Evolutionary conservation across 1,140 invertebrate species (phyloP).

Genomic region (Philopotamus ludificatus): DNA sequence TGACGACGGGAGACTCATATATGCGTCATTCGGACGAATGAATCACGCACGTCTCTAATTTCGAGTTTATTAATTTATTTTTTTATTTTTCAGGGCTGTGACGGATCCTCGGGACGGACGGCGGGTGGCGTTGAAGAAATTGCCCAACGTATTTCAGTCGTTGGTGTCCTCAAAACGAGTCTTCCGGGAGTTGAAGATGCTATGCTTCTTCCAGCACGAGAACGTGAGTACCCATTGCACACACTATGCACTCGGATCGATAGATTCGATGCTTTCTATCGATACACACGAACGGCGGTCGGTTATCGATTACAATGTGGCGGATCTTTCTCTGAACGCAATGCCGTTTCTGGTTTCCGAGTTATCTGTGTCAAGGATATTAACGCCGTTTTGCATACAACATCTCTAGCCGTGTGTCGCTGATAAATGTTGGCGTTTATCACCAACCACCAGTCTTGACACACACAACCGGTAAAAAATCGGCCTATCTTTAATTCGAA

Average conservation of each 20-base stretch:
- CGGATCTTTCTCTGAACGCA: neutral
- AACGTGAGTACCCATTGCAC: constrained; percentile 97
- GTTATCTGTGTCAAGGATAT: neutral
- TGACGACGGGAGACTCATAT: too few species aligned
- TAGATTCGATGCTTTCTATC: too few species aligned
- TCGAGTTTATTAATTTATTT: constrained; percentile 29
- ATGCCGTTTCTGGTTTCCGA: neutral
- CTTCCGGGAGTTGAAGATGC: constrained; percentile 98
- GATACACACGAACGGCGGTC: too few species aligned
- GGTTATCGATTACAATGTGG: too few species aligned
- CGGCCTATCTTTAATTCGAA: too few species aligned
- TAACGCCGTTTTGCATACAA: neutral
- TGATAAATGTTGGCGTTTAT: neutral
- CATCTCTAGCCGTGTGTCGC: too few species aligned
- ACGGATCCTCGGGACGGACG: constrained; percentile 98
- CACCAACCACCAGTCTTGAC: neutral
- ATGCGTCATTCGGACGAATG: neutral
- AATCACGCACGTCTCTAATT: neutral
- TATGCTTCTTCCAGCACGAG: constrained; percentile 99
- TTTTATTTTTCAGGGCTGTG: constrained; percentile 83
- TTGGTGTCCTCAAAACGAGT: constrained; percentile 97
- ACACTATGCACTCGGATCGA: too few species aligned
- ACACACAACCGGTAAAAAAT: too few species aligned
- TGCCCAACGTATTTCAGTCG: constrained; percentile 99
- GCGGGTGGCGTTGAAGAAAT: constrained; percentile 97